These are phyloP conservation scores for Drosophila birchii DNA, from an alignment of 2,888 invertebrate genomes.

Conservation along the genomic window DNA sequence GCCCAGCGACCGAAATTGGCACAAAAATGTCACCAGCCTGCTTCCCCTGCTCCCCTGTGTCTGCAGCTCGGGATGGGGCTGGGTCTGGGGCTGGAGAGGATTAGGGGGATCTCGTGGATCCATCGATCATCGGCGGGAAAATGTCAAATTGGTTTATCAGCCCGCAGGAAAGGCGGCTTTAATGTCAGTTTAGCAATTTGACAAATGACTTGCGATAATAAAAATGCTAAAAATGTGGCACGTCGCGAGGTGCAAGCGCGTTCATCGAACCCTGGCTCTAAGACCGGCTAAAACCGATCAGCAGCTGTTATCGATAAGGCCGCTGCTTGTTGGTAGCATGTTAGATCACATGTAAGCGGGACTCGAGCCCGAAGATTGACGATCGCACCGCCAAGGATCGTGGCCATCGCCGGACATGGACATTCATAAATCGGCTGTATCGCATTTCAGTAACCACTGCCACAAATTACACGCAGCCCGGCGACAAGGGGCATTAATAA, in stretches of 20 bases:
- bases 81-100: conserved; percentile 1
- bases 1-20: conserved; percentile 79
- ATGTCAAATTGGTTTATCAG: conserved; percentile 77
- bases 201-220: conserved; percentile 74
- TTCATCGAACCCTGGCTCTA: conserved; percentile 44
- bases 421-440: conserved; percentile 70
- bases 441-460: conserved; percentile 72
- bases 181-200: conserved; percentile 79
- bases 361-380: conserved; percentile 45
- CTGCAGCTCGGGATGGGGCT: conserved; percentile 1
- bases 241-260: conserved; percentile 36
- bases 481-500: conserved; percentile 75
- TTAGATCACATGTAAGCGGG: conserved; percentile 65
- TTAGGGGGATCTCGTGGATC: conserved; percentile 41
- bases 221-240: conserved; percentile 43
- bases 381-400: conserved; percentile 42
- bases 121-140: conserved; percentile 73
- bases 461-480: conserved; percentile 72
- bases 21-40: conserved; percentile 74
- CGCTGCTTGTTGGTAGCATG: conserved; percentile 62
- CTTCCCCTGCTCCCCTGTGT: conserved; percentile 35
- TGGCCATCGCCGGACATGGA: conserved; percentile 60
- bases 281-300: conserved; percentile 10
- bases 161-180: conserved; percentile 65
- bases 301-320: conserved; percentile 68